Base-by-base conservation (phyloP, 2,113 vertebrate genomes). In the Aramus guarauna region DNA sequence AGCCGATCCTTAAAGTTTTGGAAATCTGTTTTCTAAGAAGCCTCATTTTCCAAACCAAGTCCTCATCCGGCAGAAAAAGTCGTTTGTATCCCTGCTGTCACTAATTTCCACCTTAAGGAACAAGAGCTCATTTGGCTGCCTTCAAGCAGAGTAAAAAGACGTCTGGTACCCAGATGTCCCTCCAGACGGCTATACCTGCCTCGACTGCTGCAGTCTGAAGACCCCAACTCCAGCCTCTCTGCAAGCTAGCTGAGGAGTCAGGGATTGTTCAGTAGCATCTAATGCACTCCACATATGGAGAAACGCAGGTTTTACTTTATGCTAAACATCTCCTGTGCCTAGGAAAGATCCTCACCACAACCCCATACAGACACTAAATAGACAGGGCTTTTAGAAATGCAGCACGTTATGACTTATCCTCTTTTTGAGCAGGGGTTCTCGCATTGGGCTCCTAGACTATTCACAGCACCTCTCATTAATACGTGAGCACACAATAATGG, bases 381-480 rank as follows among this genome's bases (percentile, higher is more conserved):
- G 58, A 47, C 12, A 47, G 68, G 21, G 60, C 77, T 88, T 85
- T 56, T 8, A 87, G 39, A 87, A 89, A 72, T 0, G 6, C 26
- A 34, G 15, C 19, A 27, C 71, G 34, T 0, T 12, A 19, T 7
- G 9, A 64, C 72, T 81, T 59, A 86, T 62, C 24, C 34, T 55
- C 45, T 62, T 81, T 81, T 32, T 66, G 53, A 75, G 56, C 30
- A 72, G 17, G 2, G 23, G 24, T 53, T 92, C 39, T 76, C 8
- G 4, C 82, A 59, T 67, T 27, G 90, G 55, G 22, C n/a, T 76
- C 58, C 62, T 15, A 11, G 55, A 83, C 71, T 85, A 77, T 76
- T 91, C 69, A 23, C 64, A 76, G 85, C 41, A 92, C 62, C 74
- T 81, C 73, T 95, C 89, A 94, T 96, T 89, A 96, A 97, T 95